Base-by-base conservation (phyloP, 2,113 vertebrate genomes). In the Dasyurus viverrinus region DNA sequence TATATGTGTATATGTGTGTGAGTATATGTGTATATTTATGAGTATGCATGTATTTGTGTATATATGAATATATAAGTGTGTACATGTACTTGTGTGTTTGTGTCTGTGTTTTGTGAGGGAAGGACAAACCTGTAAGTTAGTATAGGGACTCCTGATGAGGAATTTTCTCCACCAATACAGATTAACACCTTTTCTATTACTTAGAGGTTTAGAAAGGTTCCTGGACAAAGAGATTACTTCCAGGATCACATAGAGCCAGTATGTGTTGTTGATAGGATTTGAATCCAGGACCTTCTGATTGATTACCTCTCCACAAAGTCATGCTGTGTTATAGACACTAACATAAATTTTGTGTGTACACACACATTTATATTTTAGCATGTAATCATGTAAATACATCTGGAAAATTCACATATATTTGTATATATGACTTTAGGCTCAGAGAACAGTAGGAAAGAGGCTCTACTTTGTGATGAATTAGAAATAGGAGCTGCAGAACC, bases 401-500 rank as follows among this genome's bases (percentile, higher is more conserved):
- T 84, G 68, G n/a, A 42, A 84, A 84, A 84, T 84, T n/a, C 19
- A 84, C 19, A 22, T 84, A 42, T 4, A 22, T 84, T 19, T 84
- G 36, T 23, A 42, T 22, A 42, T 84, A 84, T 42, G 19, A 84
- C 68, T 84, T 92, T 89, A 91, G n/a, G 89, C 10, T 53, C 89
- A 53, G 89, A 50, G 89, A 50, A 57, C 53, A 25, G 10, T 90
- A 92, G 90, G 53, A 93, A 60, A 12, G 42, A 8, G 90, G 3
- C 27, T 94, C 27, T 9, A 23, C 19, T 93, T 54, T 90, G 54
- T 42, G 8, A 50, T n/a, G 94, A 76, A 95, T 92, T 30, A 76
- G 92, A 94, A 94, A 68, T 94, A 84, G 90, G 89, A 94, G 89
- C 10, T 25, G 25, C 46, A 89, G 89, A 55, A 68, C 10, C 94